Evolutionary conservation across 2,888 invertebrate species (phyloP).

Genomic region (Anarsia innoxiella): DNA sequence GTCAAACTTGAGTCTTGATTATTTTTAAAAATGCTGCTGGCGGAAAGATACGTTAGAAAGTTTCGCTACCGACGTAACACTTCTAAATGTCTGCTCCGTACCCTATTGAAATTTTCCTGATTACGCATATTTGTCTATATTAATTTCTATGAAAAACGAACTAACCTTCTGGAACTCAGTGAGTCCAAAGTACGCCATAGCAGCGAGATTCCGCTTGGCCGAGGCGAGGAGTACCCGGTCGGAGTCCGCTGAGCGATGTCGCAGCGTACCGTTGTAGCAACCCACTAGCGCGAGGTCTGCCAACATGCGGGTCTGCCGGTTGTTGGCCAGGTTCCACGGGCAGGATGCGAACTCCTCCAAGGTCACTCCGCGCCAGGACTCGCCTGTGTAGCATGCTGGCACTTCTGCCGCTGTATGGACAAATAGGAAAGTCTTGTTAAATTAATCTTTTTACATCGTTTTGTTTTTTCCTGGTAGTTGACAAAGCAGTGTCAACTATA

Average conservation of each 20-base stretch:
- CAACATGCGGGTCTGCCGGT: conserved; percentile 98
- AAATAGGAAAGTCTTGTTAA: too few species aligned
- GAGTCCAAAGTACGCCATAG: conserved; percentile 98
- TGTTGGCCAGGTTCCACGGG: conserved; percentile 94
- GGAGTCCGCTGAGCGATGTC: conserved; percentile 80
- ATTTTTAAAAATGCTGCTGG: too few species aligned
- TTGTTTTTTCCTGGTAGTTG: too few species aligned
- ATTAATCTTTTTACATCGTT: too few species aligned
- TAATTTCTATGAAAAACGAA: too few species aligned
- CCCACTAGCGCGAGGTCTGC: conserved; percentile 96
- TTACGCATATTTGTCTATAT: too few species aligned
- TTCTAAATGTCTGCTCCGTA: too few species aligned
- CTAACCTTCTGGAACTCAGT: conserved; percentile 94
- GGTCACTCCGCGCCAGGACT: conserved; percentile 91
- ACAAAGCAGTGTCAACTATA: too few species aligned
- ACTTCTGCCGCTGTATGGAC: conserved; percentile 84
- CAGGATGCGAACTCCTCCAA: conserved; percentile 94
- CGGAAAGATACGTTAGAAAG: too few species aligned
- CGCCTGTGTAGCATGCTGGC: conserved; percentile 85
- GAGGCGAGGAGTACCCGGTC: conserved; percentile 93
- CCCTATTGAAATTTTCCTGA: too few species aligned
- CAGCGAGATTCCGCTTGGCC: conserved; percentile 94
- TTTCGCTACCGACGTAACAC: too few species aligned
- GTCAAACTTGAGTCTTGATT: too few species aligned
- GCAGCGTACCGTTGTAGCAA: conserved; percentile 92